phyloP scores from a whole-genome alignment of 2,888 invertebrate genomes.

The Clistopyga incitator region DNA sequence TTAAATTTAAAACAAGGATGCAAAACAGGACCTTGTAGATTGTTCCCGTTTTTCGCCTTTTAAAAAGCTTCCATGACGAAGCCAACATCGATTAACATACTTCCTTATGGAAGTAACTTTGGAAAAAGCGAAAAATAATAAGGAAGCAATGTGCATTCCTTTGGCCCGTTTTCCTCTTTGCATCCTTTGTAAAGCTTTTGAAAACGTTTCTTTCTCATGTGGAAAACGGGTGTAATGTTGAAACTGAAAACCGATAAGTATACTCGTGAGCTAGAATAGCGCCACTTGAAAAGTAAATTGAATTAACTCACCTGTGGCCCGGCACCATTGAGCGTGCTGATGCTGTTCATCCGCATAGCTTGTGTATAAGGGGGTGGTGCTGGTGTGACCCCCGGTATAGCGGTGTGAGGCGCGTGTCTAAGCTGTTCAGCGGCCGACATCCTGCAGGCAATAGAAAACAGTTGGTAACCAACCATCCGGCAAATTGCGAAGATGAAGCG shows the following conservation, averaged over 20 bases:
- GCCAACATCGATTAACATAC: too few species aligned
- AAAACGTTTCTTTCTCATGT: not conserved
- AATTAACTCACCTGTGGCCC: constrained; percentile 85
- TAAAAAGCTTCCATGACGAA: too few species aligned
- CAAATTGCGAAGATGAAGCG: constrained; percentile 56
- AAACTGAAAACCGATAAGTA: not conserved
- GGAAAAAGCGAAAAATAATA: too few species aligned
- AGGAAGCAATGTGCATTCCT: too few species aligned
- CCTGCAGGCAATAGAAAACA: constrained; percentile 80
- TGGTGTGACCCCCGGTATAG: constrained; percentile 91
- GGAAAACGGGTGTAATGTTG: not conserved
- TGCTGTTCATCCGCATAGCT: constrained; percentile 85
- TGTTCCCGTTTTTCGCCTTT: too few species aligned
- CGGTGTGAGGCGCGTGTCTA: constrained; percentile 84
- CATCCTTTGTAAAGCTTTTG: too few species aligned
- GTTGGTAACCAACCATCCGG: constrained; percentile 65
- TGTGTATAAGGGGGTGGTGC: constrained; percentile 91
- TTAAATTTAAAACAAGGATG: too few species aligned
- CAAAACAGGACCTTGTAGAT: too few species aligned
- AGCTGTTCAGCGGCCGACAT: constrained; percentile 89
- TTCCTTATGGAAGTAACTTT: too few species aligned
- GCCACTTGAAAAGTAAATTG: constrained; percentile 22
- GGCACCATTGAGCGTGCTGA: constrained; percentile 84
- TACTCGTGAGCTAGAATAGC: not conserved
- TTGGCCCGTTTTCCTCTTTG: too few species aligned